Percentiles rank a stretch among this genome's conserved stretches.
These are phyloP conservation scores for Garra rufa DNA, from an alignment of 2,113 vertebrate species.

Conservation along the genomic window DNA sequence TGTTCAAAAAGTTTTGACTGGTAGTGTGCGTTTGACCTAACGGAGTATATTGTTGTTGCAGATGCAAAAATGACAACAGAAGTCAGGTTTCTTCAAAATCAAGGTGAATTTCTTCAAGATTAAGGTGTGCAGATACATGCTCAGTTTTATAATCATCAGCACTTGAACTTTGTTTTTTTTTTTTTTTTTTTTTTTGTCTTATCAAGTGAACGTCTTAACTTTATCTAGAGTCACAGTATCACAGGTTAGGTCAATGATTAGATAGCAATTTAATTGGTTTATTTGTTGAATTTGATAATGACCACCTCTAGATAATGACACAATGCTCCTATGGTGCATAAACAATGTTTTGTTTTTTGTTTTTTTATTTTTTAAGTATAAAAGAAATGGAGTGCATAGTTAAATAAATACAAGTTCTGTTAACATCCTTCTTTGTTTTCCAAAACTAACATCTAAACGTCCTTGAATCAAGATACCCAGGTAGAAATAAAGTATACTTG, in stretches of 20 bases:
- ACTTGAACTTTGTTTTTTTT: slow-evolving; percentile 4
- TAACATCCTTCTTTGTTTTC: too few species aligned
- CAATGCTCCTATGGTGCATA: background rate
- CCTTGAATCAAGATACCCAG: too few species aligned
- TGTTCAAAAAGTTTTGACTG: too few species aligned
- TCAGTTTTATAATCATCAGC: background rate
- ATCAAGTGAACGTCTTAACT: too few species aligned
- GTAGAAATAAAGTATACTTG: too few species aligned
- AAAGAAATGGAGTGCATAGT: too few species aligned
- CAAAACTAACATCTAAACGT: too few species aligned
- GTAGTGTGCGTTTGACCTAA: background rate
- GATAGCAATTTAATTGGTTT: background rate
- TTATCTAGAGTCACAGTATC: too few species aligned
- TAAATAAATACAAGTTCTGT: too few species aligned
- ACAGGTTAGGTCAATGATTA: slow-evolving; percentile 34
- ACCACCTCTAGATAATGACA: background rate
- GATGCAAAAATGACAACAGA: slow-evolving; percentile 73
- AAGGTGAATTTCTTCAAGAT: slow-evolving; percentile 73
- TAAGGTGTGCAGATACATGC: background rate
- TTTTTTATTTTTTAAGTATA: too few species aligned
- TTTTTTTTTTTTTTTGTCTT: slow-evolving; percentile 28
- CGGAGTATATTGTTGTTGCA: background rate
- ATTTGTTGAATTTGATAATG: background rate
- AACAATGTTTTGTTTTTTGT: too few species aligned
- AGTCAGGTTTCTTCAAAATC: slow-evolving; percentile 71